Base-by-base conservation (phyloP, 2,113 vertebrate genomes). In the Corvus moneduloides region DNA sequence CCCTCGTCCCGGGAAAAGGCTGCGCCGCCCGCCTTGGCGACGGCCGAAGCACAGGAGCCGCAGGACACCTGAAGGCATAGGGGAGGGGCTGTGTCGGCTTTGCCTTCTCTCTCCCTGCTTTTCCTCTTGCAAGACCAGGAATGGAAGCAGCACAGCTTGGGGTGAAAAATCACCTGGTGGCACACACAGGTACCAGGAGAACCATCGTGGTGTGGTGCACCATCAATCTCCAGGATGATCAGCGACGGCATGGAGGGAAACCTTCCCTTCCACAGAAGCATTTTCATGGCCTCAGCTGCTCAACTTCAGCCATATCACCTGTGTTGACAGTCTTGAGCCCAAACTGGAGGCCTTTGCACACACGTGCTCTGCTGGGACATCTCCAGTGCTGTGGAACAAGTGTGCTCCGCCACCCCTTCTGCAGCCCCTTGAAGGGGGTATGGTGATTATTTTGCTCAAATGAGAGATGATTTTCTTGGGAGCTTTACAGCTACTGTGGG, bases 1-100 rank as follows among this genome's bases (percentile, higher is more conserved):
- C 6, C 11, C 46, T 37, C 0, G 2, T 6, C 1, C 4, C 1
- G 3, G 39, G 3, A 6, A 10, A 6, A 43, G 49, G 19, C 48
- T 56, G 59, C 6, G 0, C 43, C 4, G 0, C 33, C 10, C 22
- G 30, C 21, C 30, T 6, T 7, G 30, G 39, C 1, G 0, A 1
- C 26, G 0, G 2, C 73, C 3, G 9, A 41, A 5, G 0, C 2
- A 0, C 17, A 6, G 67, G 35, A 83, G 54, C 35, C 17, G 58
- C 61, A 6, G 64, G 33, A 27, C 37, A 10, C 24, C 51, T 1
- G 18, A 19, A 72, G 27, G 33, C 33, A 0, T 0, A 4, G 32
- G 33, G 41, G 8, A 37, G 44, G 18, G 37, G 28, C 28, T 1
- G 26, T 22, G 28, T 1, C 18, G 61, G 21, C 37, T 85, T 32